phyloP scores from a whole-genome alignment of 2,797 vertebrate species.

The Rhyacichthys aspro region DNA sequence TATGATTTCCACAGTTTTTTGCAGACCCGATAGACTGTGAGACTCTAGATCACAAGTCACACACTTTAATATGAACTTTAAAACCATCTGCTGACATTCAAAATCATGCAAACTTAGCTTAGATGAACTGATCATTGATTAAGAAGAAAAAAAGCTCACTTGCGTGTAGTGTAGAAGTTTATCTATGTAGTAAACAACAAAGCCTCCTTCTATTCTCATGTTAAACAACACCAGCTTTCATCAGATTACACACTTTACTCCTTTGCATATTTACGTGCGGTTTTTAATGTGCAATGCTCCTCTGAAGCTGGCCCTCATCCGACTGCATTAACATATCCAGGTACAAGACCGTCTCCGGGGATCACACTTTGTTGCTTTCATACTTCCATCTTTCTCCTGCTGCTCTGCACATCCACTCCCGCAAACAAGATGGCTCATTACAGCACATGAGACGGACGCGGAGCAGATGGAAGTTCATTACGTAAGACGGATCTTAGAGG shows the following conservation, averaged over 20 bases:
- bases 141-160: too few species aligned
- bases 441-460: slow-evolving; percentile 28
- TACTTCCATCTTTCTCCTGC: slow-evolving; percentile 4
- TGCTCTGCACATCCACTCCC: slow-evolving; percentile 12
- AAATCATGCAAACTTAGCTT: too few species aligned
- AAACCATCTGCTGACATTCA: too few species aligned
- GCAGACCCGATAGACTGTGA: too few species aligned
- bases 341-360: slow-evolving; percentile 2
- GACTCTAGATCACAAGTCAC: too few species aligned
- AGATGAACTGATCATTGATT: too few species aligned
- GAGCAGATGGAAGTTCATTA: slow-evolving; percentile 29
- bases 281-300: background rate
- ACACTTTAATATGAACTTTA: too few species aligned
- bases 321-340: slow-evolving; percentile 16
- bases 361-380: slow-evolving; percentile 24
- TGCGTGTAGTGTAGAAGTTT: slow-evolving; percentile 6
- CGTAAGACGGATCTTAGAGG: slow-evolving; percentile 16
- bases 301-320: slow-evolving; percentile 5
- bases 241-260: background rate
- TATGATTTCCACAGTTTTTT: too few species aligned
- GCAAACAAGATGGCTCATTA: slow-evolving; percentile 45
- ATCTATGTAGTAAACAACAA: slow-evolving; percentile 7
- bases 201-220: background rate
- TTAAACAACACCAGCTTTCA: too few species aligned
- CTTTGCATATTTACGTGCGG: background rate